Percentiles rank a stretch among this genome's conserved stretches.
These are phyloP conservation scores for Manis javanica DNA, from an alignment of 2,797 vertebrate genomes.

Conservation along the genomic window DNA sequence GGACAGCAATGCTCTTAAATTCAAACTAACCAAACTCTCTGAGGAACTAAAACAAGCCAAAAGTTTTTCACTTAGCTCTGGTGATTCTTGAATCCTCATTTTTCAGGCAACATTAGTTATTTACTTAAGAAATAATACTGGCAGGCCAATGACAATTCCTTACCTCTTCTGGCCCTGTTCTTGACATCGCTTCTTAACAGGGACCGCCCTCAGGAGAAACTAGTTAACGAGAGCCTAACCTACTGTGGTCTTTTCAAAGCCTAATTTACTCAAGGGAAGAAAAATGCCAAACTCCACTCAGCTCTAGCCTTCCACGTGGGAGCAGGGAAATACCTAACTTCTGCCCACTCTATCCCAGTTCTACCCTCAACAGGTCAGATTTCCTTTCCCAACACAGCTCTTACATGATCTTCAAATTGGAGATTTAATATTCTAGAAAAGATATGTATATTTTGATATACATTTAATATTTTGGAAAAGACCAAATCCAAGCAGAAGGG, in stretches of 20 bases:
- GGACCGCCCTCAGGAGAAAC: neutral
- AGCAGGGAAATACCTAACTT: neutral
- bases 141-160: neutral
- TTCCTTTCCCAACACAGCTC: too few relatives aligned
- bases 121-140: neutral
- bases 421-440: too few relatives aligned
- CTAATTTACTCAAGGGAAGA: neutral
- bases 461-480: too few relatives aligned
- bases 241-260: neutral
- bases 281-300: neutral
- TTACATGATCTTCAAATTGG: too few relatives aligned
- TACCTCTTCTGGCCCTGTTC: neutral
- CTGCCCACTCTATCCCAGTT: neutral
- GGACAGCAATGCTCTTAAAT: neutral
- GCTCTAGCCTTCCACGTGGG: neutral
- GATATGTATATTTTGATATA: too few relatives aligned
- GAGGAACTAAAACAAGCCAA: neutral
- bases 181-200: neutral
- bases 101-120: neutral
- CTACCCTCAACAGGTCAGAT: too few relatives aligned
- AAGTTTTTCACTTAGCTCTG: neutral
- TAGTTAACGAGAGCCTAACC: neutral
- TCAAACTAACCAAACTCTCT: neutral
- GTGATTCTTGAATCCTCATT: neutral
- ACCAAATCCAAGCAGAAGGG: too few relatives aligned